Evolutionary conservation across 23 tunicate species (phyloP).

Genomic region (Halocynthia roretzi): DNA sequence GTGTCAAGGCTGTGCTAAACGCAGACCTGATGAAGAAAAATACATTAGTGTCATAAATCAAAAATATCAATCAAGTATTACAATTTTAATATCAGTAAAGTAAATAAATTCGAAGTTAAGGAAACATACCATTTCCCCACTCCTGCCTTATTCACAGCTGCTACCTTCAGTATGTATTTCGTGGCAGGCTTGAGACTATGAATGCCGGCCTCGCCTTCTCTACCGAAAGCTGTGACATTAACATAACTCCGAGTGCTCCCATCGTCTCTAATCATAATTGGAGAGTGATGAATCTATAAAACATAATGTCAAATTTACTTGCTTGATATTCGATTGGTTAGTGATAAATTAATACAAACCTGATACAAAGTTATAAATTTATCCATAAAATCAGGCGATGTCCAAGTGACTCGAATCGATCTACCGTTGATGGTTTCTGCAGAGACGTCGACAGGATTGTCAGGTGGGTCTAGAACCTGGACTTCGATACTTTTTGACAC

Average conservation of each 20-base stretch:
- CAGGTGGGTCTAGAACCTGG: background rate
- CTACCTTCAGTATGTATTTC: conserved; percentile 24
- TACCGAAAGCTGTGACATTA: background rate
- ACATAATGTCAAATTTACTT: too few relatives aligned
- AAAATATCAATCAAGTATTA: background rate
- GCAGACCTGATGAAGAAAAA: background rate
- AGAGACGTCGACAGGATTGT: background rate
- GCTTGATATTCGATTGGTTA: too few relatives aligned
- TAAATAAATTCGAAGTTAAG: background rate
- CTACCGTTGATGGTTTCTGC: background rate
- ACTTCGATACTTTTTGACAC: background rate
- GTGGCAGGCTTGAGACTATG: background rate
- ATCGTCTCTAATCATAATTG: too few relatives aligned
- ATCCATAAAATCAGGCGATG: background rate
- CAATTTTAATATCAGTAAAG: background rate
- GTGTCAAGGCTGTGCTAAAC: background rate
- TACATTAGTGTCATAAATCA: too few relatives aligned
- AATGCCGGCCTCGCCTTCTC: background rate
- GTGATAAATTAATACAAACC: background rate
- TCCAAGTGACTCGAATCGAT: background rate
- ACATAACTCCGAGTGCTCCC: too few relatives aligned
- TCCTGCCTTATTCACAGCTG: conserved; percentile 89
- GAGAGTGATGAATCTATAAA: too few relatives aligned
- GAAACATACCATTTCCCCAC: conserved; percentile 41
- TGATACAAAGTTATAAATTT: background rate